These are phyloP conservation scores for Hypolimnas misippus DNA, from an alignment of 2,888 invertebrate genomes.

Conservation along the genomic window DNA sequence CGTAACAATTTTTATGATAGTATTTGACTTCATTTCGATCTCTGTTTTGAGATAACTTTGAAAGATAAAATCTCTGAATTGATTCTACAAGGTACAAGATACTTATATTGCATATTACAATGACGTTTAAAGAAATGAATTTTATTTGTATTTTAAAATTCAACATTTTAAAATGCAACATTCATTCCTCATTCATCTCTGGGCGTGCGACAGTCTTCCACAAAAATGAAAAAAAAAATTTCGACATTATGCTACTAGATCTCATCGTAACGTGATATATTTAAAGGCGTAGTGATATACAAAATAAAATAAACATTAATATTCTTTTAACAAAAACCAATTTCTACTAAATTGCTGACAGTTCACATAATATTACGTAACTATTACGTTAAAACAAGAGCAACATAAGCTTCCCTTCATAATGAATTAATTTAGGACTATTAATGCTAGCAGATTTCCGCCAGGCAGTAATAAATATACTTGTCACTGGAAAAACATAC, in stretches of 20 bases:
- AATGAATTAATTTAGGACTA: neutral
- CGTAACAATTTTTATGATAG: neutral
- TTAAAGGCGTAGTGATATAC: too few species aligned
- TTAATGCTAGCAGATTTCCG: neutral
- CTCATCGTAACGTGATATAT: too few species aligned
- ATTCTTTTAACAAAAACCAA: neutral
- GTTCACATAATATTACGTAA: neutral
- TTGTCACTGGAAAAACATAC: slow-evolving; percentile 33
- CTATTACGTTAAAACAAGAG: neutral
- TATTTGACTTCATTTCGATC: slow-evolving; percentile 4
- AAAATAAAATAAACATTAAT: neutral
- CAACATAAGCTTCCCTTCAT: neutral
- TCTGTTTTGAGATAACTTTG: neutral
- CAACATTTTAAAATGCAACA: too few species aligned
- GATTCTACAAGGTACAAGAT: too few species aligned
- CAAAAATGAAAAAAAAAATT: too few species aligned
- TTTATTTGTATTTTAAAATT: too few species aligned
- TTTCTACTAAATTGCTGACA: neutral
- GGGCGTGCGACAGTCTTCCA: too few species aligned
- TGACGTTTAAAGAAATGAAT: too few species aligned
- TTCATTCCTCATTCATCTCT: too few species aligned
- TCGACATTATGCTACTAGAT: too few species aligned
- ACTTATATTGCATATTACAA: too few species aligned
- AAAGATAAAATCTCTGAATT: neutral
- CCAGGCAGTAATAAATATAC: slow-evolving; percentile 23